A percentile compares a stretch with the other conserved stretches of the same genome.
Conservation (phyloP, 2,113 vertebrate species). For the Dicerorhinus sumatrensis region DNA sequence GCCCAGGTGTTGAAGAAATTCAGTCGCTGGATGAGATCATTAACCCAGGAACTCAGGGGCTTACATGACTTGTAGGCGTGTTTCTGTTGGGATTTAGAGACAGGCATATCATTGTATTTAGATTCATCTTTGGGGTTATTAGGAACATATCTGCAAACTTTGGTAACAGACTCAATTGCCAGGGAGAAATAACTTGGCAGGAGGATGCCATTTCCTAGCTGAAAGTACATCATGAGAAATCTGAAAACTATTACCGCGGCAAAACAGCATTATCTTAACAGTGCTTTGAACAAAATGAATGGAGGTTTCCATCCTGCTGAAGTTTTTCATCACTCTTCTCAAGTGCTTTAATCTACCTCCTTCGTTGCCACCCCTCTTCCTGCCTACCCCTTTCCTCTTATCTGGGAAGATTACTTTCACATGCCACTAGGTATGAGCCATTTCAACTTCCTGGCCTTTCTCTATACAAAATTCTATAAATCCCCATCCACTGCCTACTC, state of each 20-base stretch:
- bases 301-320: neutral
- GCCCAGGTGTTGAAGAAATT: slow-evolving; percentile 85
- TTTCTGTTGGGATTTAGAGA: slow-evolving; percentile 72
- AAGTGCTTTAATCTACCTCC: neutral
- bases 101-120: neutral
- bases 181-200: neutral
- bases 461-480: neutral
- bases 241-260: neutral
- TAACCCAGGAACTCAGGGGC: slow-evolving; percentile 82
- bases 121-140: neutral
- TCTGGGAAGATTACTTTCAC: neutral
- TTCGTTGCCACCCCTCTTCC: neutral
- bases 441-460: neutral
- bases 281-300: neutral
- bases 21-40: slow-evolving; percentile 79
- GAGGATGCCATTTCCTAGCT: neutral
- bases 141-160: neutral
- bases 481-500: too few species aligned
- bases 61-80: slow-evolving; percentile 81
- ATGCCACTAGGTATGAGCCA: neutral
- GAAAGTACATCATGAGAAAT: neutral
- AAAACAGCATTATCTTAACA: neutral
- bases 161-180: neutral
- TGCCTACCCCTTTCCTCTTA: neutral
- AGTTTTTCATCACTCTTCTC: neutral